phyloP scores from a whole-genome alignment of 2,888 invertebrate species.

The Galeopsomyia nigrocyanea region DNA sequence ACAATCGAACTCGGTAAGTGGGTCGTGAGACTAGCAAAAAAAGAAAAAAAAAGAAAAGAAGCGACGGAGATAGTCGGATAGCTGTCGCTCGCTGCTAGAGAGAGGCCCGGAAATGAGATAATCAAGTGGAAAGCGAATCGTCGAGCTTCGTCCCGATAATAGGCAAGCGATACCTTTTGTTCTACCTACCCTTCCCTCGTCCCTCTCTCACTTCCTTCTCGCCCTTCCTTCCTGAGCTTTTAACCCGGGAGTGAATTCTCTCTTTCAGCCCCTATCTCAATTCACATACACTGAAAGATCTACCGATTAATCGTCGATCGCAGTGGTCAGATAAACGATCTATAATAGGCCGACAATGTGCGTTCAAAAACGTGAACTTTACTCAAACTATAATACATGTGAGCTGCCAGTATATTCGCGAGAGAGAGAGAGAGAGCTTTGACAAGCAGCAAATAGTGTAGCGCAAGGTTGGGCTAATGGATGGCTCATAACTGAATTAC shows the following conservation, averaged over 20 bases:
- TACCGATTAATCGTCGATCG: slow-evolving; percentile 53
- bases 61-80: slow-evolving; percentile 19
- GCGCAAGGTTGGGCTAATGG: slow-evolving; percentile 55
- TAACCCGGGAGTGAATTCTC: background rate
- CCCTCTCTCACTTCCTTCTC: background rate
- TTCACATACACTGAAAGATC: slow-evolving; percentile 45
- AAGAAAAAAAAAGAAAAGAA: too few relatives aligned
- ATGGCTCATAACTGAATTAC: slow-evolving; percentile 61
- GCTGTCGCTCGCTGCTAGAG: background rate
- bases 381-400: too few relatives aligned
- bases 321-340: slow-evolving; percentile 51
- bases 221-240: too few relatives aligned
- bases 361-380: too few relatives aligned
- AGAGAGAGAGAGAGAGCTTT: background rate
- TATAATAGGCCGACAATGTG: too few relatives aligned
- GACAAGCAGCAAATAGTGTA: slow-evolving; percentile 15
- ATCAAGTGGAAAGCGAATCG: slow-evolving; percentile 32
- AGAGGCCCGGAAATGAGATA: slow-evolving; percentile 22
- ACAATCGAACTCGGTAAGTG: too few relatives aligned
- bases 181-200: background rate
- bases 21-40: too few relatives aligned
- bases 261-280: background rate
- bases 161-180: slow-evolving; percentile 43
- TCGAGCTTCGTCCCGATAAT: slow-evolving; percentile 24
- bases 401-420: too few relatives aligned